phyloP scores from a whole-genome alignment of 2,888 invertebrate species.

The Sphecodes monilicornis region DNA sequence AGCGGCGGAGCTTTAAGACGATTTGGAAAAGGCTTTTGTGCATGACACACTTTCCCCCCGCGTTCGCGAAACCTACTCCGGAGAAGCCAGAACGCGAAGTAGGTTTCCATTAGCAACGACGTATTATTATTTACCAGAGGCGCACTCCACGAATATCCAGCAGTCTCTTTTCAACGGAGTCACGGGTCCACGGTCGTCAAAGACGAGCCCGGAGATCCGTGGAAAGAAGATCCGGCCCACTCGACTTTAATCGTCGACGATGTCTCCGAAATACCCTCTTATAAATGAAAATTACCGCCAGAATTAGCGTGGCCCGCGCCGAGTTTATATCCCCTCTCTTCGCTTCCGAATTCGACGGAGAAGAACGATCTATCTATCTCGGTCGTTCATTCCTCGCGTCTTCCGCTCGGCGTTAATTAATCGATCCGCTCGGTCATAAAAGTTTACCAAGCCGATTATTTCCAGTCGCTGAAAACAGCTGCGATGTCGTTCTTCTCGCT shows the following conservation, averaged over 20 bases:
- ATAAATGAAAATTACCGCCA: neutral
- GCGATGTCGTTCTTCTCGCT: neutral
- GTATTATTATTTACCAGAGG: constrained; percentile 71
- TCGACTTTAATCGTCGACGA: constrained; percentile 11
- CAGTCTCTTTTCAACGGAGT: constrained; percentile 64
- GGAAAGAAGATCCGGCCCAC: neutral
- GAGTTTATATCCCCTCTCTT: neutral
- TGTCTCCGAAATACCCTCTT: neutral
- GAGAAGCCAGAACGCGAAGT: constrained; percentile 71
- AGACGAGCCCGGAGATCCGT: constrained; percentile 1
- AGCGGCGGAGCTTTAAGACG: constrained; percentile 66
- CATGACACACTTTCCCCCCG: constrained; percentile 71
- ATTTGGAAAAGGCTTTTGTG: constrained; percentile 73
- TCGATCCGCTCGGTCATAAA: constrained; percentile 32
- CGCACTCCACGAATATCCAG: constrained; percentile 65
- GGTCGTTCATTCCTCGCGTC: neutral
- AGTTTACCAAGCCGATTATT: constrained; percentile 35
- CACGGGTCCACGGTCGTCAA: constrained; percentile 39
- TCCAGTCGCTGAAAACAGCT: constrained; percentile 16
- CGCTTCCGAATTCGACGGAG: neutral
- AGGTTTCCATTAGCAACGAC: constrained; percentile 73
- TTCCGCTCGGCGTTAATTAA: constrained; percentile 19
- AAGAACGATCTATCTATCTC: neutral
- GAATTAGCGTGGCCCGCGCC: neutral
- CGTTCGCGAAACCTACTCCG: constrained; percentile 69